Evolutionary conservation across 2,888 invertebrate genomes (phyloP), one percentile per base, ranked within the genome.

Genomic region (Oasisia sp.): DNA sequence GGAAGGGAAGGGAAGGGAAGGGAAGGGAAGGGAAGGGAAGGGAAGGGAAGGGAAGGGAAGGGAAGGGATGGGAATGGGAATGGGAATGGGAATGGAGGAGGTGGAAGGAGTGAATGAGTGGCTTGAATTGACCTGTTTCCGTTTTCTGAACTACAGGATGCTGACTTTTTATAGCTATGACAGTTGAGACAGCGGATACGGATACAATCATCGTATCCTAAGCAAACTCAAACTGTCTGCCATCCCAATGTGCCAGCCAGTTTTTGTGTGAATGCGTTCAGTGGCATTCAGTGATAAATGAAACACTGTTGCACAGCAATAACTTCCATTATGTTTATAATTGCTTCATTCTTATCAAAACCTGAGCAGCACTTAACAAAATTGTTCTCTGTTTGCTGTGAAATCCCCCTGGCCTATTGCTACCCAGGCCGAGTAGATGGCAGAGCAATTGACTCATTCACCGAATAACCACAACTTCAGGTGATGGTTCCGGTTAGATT

Each of bases 311-410:
- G n/a, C 27, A 27, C 27, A 74, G 27, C 74, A 1, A 7, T 74
- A 74, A 19, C 74, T 74, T n/a, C 74, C 74, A 74, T 74, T 74
- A 74, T 74, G 74, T 74, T 7, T 74, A 74, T 74, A 74, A 74
- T 74, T 74, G 74, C 74, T 74, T 74, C 74, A 74, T 74, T 74
- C 74, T 74, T 74, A 74, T 74, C 74, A 74, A 74, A 74, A 74
- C 74, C 74, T 74, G 74, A 74, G n/a, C 74, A 74, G 74, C 74
- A 74, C 74, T 74, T 74, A 74, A 74, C 74, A 74, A 74, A 50
- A 74, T 74, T 74, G 74, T 74, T 74, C 74, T 74, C 74, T 74
- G 74, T 74, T 74, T 74, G 74, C 74, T 27, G 74, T n/a, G 74
- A 74, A 27, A 74, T 74, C 74, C 74, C 74, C 27, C 74, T 27